phyloP scores from a whole-genome alignment of 2,113 vertebrate species.

The Phrynosoma platyrhinos region DNA sequence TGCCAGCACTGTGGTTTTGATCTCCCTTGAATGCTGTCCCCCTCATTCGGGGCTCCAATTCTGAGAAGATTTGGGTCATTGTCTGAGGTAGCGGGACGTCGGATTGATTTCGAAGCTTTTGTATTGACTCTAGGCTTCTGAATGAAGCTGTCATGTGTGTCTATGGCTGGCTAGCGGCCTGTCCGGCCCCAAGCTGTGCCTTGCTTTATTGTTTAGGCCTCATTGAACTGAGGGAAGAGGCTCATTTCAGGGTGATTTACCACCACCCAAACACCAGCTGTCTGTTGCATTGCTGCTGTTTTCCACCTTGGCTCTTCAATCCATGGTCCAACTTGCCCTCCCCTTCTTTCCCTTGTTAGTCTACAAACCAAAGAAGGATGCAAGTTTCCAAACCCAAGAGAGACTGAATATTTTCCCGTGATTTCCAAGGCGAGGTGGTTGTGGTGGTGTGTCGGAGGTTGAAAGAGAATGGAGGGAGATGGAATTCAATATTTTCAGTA shows the following conservation, averaged over 20 bases:
- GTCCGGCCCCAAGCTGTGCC: conserved; percentile 87
- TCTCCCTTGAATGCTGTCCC: conserved; percentile 82
- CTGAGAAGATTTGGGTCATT: conserved; percentile 85
- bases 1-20: conserved; percentile 77
- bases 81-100: conserved; percentile 82
- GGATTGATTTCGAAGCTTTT: conserved; percentile 88
- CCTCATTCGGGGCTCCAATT: conserved; percentile 80
- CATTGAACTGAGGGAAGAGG: conserved; percentile 87
- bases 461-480: not conserved
- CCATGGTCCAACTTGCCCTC: conserved; percentile 17
- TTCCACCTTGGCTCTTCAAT: conserved; percentile 67
- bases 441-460: not conserved
- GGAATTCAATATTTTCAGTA: not conserved
- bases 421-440: not conserved
- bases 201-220: conserved; percentile 89
- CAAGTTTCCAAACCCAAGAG: not conserved
- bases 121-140: conserved; percentile 79
- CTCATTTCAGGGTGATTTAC: conserved; percentile 98
- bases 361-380: too few species aligned
- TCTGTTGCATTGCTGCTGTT: conserved; percentile 83
- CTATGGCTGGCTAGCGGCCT: conserved; percentile 84
- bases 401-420: not conserved
- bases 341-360: not conserved
- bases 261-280: conserved; percentile 99
- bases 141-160: conserved; percentile 89